Conservation (phyloP, 2,888 invertebrate species). For the Xylota sylvarum region DNA sequence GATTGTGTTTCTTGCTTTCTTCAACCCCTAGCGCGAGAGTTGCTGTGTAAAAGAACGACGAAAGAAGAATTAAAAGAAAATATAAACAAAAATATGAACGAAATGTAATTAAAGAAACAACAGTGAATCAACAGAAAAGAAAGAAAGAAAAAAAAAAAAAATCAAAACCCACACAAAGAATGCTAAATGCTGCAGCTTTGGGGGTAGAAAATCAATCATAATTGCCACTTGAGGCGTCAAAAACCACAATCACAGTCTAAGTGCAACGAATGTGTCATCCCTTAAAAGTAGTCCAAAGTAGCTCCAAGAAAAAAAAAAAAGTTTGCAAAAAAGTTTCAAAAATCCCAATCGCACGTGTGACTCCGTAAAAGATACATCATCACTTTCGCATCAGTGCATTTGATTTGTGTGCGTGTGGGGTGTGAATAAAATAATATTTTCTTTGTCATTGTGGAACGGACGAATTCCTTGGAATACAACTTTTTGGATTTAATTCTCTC, state of each 20-base stretch:
- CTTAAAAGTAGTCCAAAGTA: conserved; percentile 15
- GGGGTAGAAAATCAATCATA: conserved; percentile 14
- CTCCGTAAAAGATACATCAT: conserved; percentile 26
- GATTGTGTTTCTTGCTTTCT: background rate
- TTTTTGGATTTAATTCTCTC: background rate
- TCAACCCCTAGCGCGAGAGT: conserved; percentile 16
- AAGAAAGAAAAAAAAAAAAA: conserved; percentile 1
- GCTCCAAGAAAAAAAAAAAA: conserved; percentile 41
- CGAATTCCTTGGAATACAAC: conserved; percentile 35
- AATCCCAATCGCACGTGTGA: conserved; percentile 4
- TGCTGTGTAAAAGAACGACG: background rate
- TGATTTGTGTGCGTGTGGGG: background rate
- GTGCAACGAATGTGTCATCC: conserved; percentile 15
- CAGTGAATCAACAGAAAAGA: conserved; percentile 30
- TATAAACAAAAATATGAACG: conserved; percentile 24
- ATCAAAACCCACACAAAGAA: background rate
- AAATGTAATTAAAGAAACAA: conserved; percentile 17
- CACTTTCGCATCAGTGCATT: conserved; percentile 31
- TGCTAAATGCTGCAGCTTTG: background rate
- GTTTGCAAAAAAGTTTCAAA: conserved; percentile 19
- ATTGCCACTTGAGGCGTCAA: conserved; percentile 39
- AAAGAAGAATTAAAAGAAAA: conserved; percentile 7
- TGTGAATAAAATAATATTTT: conserved; percentile 7
- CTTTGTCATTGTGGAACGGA: conserved; percentile 2
- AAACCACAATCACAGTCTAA: conserved; percentile 21